Conservation (phyloP, 1,140 invertebrate genomes). For the Proales similis region DNA sequence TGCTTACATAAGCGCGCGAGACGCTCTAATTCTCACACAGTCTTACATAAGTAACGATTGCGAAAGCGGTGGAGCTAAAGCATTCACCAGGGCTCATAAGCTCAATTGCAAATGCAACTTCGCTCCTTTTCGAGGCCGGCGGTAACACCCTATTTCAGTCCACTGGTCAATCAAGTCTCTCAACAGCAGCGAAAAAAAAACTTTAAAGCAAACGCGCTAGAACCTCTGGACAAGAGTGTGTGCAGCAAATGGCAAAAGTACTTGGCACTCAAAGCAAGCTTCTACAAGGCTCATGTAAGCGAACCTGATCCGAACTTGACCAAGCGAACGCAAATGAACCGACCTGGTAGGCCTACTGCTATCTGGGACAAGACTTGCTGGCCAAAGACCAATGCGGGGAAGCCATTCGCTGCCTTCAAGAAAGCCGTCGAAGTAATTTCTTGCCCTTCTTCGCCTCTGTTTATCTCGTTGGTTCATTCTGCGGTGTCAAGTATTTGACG, state of each 20-base stretch:
- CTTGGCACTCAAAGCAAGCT: conserved; percentile 46
- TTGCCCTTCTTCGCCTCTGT: not conserved
- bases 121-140: conserved; percentile 60
- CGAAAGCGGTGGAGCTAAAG: conserved; percentile 65
- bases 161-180: too few relatives aligned
- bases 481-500: conserved; percentile 56
- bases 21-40: conserved; percentile 6
- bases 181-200: too few relatives aligned
- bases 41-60: conserved; percentile 60
- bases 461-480: not conserved
- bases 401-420: conserved; percentile 61
- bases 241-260: conserved; percentile 64
- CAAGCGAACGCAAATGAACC: too few relatives aligned
- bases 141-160: conserved; percentile 44
- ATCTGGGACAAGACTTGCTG: conserved; percentile 61
- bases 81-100: conserved; percentile 62
- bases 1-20: not conserved
- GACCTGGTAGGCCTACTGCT: conserved; percentile 61
- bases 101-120: conserved; percentile 62
- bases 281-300: conserved; percentile 19
- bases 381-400: conserved; percentile 66
- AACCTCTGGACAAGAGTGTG: conserved; percentile 56
- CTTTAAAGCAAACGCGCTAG: conserved; percentile 56
- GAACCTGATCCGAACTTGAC: too few relatives aligned
- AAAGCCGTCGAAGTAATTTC: conserved; percentile 57